Evolutionary conservation across 1,140 invertebrate genomes (phyloP), one percentile per base, ranked within the genome.

Genomic region (Mycetomoellerius zeteki): DNA sequence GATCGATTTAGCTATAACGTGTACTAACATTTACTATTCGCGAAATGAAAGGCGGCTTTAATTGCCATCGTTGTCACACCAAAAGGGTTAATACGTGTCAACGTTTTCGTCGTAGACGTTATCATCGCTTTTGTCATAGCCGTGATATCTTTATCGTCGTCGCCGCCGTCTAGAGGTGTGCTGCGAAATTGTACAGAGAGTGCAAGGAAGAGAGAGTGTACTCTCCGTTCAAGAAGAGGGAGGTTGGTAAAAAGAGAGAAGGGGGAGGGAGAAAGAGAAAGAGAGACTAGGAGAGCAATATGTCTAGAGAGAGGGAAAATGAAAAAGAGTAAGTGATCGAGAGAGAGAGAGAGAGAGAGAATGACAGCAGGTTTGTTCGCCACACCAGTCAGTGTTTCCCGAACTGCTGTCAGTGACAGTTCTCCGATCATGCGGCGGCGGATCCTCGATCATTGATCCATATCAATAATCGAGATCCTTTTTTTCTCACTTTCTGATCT

Each of bases 31-130:
- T 88, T 91, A 95, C 94, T 95, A 93, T 95, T 94, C 92, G 94
- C 93, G 94, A 95, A 95, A 95, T 94, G 95, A 95, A 95, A 95
- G 94, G 95, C 92, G 90, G 76, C 91, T 94, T 86, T 95, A 95
- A 95, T 95, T 95, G 93, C 93, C 91, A 77, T 88, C 43, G 14
- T 7, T 50, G n/a, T 50, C 33, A 16, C 24, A 27, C 21, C 65
- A 69, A 69, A 69, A 69, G 2, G 12, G 14, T 24, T 14, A 69
- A 47, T 69, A 47, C 16, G 65, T 47, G 73, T 71, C 43, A 65
- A 75, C 47, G 33, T 47, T 50, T 65, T 24, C 60, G 24, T 72
- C 30, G 82, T 62, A 50, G 21, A 69, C 64, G n/a, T 69, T 56
- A 75, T 60, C 71, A 12, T 58, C 33, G 54, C 67, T 33, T 27